Base-by-base conservation (phyloP, 2,888 invertebrate genomes). In the Scaptomyza cyrtandrae region DNA sequence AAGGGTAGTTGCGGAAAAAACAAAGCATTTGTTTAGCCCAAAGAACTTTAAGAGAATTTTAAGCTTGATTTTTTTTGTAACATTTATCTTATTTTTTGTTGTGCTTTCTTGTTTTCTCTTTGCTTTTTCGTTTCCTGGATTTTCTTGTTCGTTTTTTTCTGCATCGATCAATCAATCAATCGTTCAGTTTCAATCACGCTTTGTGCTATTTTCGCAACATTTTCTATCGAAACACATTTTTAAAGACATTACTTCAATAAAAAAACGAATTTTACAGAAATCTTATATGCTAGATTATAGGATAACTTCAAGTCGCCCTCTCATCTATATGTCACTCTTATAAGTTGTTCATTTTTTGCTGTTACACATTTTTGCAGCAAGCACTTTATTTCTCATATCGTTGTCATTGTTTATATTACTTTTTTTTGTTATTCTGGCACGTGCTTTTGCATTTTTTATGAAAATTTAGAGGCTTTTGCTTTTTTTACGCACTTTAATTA, bases 401-500 rank as follows among this genome's bases (percentile, higher is more conserved):
- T 57, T 75, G 61, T 55, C 55, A 49, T 29, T 73, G 73, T 57
- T 59, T 37, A 46, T 68, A 48, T 52, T 69, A 39, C 14, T 14
- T 14, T 33, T 11, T 33, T 33, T 2, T 35, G 48, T 46, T 31
- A 45, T 72, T 72, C 45, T 64, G 71, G 66, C 74, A 63, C 89
- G 86, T 88, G 89, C 73, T 75, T 73, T 64, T 89, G 89, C 75
- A 87, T 89, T 89, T 80, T 88, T 86, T 84, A 88, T 88, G 77
- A 86, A 87, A 87, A 79, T 86, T 89, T 86, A 78, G 80, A 78
- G 71, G 66, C 46, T 67, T 55, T 59, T 55, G 44, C 66, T 59
- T 35, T 55, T 71, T 49, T 60, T 68, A 78, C 77, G 75, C 73
- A 85, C 86, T 86, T 81, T 80, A 85, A 88, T 89, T 82, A 89